Conservation (phyloP, 2,113 vertebrate genomes). For the Geococcyx californianus region DNA sequence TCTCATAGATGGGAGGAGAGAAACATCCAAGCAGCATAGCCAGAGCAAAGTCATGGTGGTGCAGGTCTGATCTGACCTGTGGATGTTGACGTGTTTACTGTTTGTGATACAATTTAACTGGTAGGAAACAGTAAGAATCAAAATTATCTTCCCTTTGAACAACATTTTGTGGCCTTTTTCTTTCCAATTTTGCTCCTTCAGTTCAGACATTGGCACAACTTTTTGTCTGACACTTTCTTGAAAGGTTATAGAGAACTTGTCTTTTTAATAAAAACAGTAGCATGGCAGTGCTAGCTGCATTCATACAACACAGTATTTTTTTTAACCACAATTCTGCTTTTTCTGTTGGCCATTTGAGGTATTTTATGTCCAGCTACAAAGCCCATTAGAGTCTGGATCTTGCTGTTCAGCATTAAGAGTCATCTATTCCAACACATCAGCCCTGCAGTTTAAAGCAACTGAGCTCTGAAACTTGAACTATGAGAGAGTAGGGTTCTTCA, state of each 20-base stretch:
- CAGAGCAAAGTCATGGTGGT: neutral
- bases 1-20: neutral
- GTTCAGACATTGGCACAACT: neutral
- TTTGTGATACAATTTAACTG: neutral
- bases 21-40: neutral
- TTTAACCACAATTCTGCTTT: neutral
- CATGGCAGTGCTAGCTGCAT: neutral
- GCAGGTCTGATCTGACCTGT: neutral
- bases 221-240: neutral
- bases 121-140: neutral
- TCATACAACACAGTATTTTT: neutral
- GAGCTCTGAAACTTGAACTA: neutral
- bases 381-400: neutral
- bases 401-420: neutral
- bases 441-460: neutral
- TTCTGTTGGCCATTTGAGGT: neutral
- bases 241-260: neutral
- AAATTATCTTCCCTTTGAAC: neutral
- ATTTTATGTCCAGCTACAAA: neutral
- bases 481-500: neutral
- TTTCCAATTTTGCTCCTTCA: neutral
- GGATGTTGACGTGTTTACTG: neutral
- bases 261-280: neutral
- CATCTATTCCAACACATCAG: neutral
- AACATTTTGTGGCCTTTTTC: neutral